phyloP scores from a whole-genome alignment of 2,888 invertebrate species.

The Meiosimyza platycephala region DNA sequence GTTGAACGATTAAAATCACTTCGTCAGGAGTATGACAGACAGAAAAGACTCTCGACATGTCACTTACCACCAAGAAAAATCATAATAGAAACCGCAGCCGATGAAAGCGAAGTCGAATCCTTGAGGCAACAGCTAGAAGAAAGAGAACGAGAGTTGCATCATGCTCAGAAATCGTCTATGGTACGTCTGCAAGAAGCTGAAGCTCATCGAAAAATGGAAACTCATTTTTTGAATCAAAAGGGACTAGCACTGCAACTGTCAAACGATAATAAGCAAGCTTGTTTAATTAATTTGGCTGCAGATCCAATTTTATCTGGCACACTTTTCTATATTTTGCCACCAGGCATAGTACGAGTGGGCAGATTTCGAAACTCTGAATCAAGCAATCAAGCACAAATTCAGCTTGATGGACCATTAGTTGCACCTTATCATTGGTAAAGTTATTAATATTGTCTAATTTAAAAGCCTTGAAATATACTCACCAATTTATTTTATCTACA shows the following conservation, averaged over 20 bases:
- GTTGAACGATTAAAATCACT: conserved; percentile 75
- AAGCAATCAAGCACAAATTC: conserved; percentile 69
- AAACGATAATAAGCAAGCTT: conserved; percentile 68
- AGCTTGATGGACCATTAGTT: conserved; percentile 73
- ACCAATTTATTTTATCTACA: conserved; percentile 45
- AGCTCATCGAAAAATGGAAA: conserved; percentile 60
- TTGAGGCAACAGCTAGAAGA: conserved; percentile 72
- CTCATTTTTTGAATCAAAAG: conserved; percentile 70
- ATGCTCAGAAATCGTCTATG: conserved; percentile 72
- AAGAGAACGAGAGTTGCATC: conserved; percentile 72
- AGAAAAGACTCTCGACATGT: conserved; percentile 57
- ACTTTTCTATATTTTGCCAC: conserved; percentile 63
- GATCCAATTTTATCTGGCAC: conserved; percentile 75
- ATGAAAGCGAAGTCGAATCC: conserved; percentile 70
- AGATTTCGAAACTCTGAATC: conserved; percentile 56
- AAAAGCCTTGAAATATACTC: background rate
- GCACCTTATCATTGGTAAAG: conserved; percentile 72
- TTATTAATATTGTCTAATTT: background rate
- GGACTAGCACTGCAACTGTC: conserved; percentile 71
- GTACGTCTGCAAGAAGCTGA: conserved; percentile 68
- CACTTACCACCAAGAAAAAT: conserved; percentile 59
- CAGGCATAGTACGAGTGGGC: conserved; percentile 61
- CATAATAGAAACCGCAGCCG: conserved; percentile 63
- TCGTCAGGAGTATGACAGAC: conserved; percentile 71
- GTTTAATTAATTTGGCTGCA: conserved; percentile 73